These are phyloP conservation scores for Pandemis heparana DNA, from an alignment of 2,888 invertebrate genomes.

Conservation along the genomic window DNA sequence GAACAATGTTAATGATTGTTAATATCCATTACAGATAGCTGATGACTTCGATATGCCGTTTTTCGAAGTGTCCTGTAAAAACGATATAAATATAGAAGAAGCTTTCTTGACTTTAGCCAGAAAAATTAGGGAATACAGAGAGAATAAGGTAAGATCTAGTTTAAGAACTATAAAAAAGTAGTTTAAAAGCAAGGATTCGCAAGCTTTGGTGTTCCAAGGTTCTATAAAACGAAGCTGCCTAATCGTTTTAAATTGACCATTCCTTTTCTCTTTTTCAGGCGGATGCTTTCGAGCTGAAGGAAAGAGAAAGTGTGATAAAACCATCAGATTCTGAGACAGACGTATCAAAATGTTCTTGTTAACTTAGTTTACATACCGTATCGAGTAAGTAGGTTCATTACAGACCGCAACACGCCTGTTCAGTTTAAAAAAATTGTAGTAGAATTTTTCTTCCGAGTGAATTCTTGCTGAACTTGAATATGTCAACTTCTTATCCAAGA, in stretches of 20 bases:
- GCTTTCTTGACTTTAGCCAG: slow-evolving; percentile 92
- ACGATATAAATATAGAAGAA: slow-evolving; percentile 93
- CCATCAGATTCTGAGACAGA: slow-evolving; percentile 81
- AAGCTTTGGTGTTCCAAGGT: not conserved
- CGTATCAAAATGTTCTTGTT: slow-evolving; percentile 81
- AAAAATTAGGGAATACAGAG: slow-evolving; percentile 93
- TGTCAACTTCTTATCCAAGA: slow-evolving; percentile 2
- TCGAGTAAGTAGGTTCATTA: slow-evolving; percentile 42
- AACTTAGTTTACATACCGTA: slow-evolving; percentile 52
- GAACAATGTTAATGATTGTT: not conserved
- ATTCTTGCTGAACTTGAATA: not conserved
- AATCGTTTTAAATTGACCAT: not conserved
- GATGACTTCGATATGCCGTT: slow-evolving; percentile 95
- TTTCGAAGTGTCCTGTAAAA: slow-evolving; percentile 95
- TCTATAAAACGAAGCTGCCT: too few species aligned
- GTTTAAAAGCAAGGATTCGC: not conserved
- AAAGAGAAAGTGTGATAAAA: slow-evolving; percentile 78
- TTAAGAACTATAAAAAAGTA: not conserved
- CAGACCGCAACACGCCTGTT: slow-evolving; percentile 48
- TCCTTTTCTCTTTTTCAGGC: slow-evolving; percentile 67
- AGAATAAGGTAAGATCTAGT: slow-evolving; percentile 86
- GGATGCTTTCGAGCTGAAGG: slow-evolving; percentile 80
- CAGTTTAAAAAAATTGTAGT: not conserved
- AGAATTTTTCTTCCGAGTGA: not conserved
- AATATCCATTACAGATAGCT: slow-evolving; percentile 88